Base-by-base conservation (phyloP, 2,113 vertebrate species). In the Tachycineta bicolor region DNA sequence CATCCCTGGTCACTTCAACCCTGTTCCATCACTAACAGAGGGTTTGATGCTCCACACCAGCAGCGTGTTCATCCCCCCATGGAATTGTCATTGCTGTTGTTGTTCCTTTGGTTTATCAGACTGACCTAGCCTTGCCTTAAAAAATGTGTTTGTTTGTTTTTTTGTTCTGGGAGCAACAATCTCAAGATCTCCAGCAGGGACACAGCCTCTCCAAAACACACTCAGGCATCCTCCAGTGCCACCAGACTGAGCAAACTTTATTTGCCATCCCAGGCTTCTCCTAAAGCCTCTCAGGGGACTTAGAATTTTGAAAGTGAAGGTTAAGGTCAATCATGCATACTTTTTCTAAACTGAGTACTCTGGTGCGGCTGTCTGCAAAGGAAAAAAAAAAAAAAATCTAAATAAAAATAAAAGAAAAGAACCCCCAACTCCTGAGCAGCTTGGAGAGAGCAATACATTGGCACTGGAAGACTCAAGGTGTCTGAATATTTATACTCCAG, bases 251-350 rank as follows among this genome's bases (percentile, higher is more conserved):
- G 65, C 85, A 74, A 87, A 97, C 91, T 83, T 87, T 93, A 94
- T 96, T 82, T 93, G 68, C 90, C 89, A 90, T 80, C 82, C 28
- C 87, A 58, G 63, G n/a, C 80, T 91, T 96, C 89, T 94, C 89
- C 79, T 58, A 68, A 96, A 90, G 39, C 69, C 79, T 87, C 96
- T 74, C 93, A 0, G 12, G 94, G 88, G 91, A 93, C 88, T 90
- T 55, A 68, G 34, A 92, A 95, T 49, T 95, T 91, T 82, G 69
- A 52, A 97, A 96, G 93, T 79, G 87, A 97, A 96, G 90, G 94
- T 86, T 93, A 91, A 95, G 92, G 79, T 94, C 94, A 97, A 82
- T 93, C 92, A 88, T 71, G 86, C 80, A 65, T 73, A 67, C 37
- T 56, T 90, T 91, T 97, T 94, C 93, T 96, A 91, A 79, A 96